Evolutionary conservation across 2,888 invertebrate species (phyloP).

Genomic region (Germaria angustata): DNA sequence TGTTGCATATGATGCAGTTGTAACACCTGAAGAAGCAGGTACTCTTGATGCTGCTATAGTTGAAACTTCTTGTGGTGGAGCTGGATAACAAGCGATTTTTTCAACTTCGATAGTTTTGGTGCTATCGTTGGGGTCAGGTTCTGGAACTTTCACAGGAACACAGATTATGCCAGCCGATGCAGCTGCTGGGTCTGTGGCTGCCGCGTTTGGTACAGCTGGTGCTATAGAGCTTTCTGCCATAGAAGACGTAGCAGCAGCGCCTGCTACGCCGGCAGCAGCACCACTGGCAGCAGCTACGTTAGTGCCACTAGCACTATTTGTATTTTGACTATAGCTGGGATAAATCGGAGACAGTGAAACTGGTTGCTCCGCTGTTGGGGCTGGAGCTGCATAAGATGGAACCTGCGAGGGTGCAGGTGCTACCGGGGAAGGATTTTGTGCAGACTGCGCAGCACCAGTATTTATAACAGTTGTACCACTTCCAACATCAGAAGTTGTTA

Average conservation of each 20-base stretch:
- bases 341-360: background rate
- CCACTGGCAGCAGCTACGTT: constrained; percentile 26
- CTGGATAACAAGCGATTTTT: constrained; percentile 77
- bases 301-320: background rate
- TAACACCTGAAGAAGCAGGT: constrained; percentile 25
- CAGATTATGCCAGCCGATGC: constrained; percentile 75
- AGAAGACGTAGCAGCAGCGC: constrained; percentile 47
- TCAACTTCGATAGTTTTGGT: constrained; percentile 77
- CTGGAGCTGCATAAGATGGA: constrained; percentile 29
- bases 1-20: constrained; percentile 15
- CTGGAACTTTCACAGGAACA: constrained; percentile 76
- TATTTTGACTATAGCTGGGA: constrained; percentile 3
- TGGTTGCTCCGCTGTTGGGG: background rate
- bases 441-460: constrained; percentile 65
- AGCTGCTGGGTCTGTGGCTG: constrained; percentile 60
- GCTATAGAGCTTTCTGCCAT: constrained; percentile 23
- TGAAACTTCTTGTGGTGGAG: constrained; percentile 72
- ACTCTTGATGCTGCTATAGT: constrained; percentile 17
- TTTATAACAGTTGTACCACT: constrained; percentile 75
- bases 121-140: constrained; percentile 77
- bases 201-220: constrained; percentile 48
- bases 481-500: constrained; percentile 73
- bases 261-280: constrained; percentile 21
- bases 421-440: constrained; percentile 26
- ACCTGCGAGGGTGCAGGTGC: constrained; percentile 67